These are phyloP conservation scores for Hirtodrosophila trivittata DNA, from an alignment of 2,888 invertebrate genomes.

Conservation along the genomic window DNA sequence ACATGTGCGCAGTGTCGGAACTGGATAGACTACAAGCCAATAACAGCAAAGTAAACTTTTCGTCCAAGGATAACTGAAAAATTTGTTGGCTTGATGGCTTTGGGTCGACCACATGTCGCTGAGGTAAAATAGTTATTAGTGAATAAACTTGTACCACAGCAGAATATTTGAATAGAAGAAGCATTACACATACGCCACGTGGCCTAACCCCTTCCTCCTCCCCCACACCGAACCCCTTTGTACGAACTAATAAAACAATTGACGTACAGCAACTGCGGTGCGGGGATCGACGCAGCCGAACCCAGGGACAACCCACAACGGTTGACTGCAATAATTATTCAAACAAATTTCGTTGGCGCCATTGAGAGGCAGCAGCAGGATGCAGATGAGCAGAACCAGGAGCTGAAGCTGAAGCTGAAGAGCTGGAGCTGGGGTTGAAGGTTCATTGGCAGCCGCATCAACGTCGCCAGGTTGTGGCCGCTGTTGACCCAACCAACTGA, in stretches of 20 bases:
- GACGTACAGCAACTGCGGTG: slow-evolving; percentile 42
- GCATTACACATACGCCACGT: slow-evolving; percentile 47
- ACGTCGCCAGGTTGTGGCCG: slow-evolving; percentile 43
- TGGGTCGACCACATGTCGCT: slow-evolving; percentile 69
- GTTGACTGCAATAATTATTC: slow-evolving; percentile 76
- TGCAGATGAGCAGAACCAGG: slow-evolving; percentile 29
- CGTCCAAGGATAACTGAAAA: slow-evolving; percentile 58
- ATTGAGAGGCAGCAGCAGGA: slow-evolving; percentile 38
- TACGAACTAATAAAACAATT: slow-evolving; percentile 71
- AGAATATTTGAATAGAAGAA: slow-evolving; percentile 56
- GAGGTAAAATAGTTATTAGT: slow-evolving; percentile 77
- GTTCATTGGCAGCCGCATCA: slow-evolving; percentile 44
- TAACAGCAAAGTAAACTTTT: slow-evolving; percentile 53
- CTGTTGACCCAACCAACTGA: slow-evolving; percentile 50
- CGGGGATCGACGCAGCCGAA: slow-evolving; percentile 9
- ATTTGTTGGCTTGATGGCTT: slow-evolving; percentile 26
- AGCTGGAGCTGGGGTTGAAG: slow-evolving; percentile 13
- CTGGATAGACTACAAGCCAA: slow-evolving; percentile 48
- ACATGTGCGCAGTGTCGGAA: slow-evolving; percentile 61
- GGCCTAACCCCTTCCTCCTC: not conserved
- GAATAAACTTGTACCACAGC: slow-evolving; percentile 23
- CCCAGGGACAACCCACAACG: slow-evolving; percentile 36
- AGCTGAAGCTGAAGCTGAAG: slow-evolving; percentile 8
- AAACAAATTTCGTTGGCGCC: slow-evolving; percentile 68
- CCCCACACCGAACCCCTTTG: slow-evolving; percentile 44